A percentile compares a stretch with the other conserved stretches of the same genome.
Evolutionary conservation across 2,888 invertebrate species (phyloP).

Genomic region (Cynaeus angustus): DNA sequence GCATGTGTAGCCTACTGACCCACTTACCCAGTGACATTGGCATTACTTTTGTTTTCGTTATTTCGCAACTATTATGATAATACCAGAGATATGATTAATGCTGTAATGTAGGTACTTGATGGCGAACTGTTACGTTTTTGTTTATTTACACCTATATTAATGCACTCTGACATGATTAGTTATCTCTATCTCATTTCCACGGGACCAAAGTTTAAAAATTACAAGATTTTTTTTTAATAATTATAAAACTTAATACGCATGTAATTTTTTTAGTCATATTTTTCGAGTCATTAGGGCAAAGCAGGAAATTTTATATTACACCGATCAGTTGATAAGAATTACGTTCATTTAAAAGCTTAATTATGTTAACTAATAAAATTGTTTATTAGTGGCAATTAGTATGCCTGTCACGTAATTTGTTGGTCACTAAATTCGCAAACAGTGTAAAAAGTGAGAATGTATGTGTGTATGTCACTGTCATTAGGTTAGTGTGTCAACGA

Average conservation of each 20-base stretch:
- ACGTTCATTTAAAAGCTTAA: too few species aligned
- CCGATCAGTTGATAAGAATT: too few species aligned
- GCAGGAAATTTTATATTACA: too few species aligned
- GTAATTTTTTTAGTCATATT: too few species aligned
- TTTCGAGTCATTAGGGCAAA: too few species aligned
- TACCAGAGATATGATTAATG: slow-evolving; percentile 49
- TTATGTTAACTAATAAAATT: too few species aligned
- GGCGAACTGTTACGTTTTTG: slow-evolving; percentile 25
- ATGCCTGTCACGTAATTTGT: slow-evolving; percentile 8
- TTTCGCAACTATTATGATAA: slow-evolving; percentile 64
- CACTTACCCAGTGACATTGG: slow-evolving; percentile 63
- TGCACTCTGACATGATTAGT: not conserved
- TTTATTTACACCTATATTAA: slow-evolving; percentile 34
- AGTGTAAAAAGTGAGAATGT: slow-evolving; percentile 36
- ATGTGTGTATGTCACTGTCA: slow-evolving; percentile 64
- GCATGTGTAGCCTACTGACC: slow-evolving; percentile 74
- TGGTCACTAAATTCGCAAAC: slow-evolving; percentile 26
- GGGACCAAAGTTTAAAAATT: too few species aligned
- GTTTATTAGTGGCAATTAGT: slow-evolving; percentile 14
- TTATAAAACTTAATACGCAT: too few species aligned
- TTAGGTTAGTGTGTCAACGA: slow-evolving; percentile 67
- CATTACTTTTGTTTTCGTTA: slow-evolving; percentile 70
- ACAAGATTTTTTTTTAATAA: too few species aligned
- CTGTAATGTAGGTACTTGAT: slow-evolving; percentile 42
- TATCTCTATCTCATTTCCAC: not conserved